Conservation (phyloP, 2,888 invertebrate species). For the Nycteola revayana region DNA sequence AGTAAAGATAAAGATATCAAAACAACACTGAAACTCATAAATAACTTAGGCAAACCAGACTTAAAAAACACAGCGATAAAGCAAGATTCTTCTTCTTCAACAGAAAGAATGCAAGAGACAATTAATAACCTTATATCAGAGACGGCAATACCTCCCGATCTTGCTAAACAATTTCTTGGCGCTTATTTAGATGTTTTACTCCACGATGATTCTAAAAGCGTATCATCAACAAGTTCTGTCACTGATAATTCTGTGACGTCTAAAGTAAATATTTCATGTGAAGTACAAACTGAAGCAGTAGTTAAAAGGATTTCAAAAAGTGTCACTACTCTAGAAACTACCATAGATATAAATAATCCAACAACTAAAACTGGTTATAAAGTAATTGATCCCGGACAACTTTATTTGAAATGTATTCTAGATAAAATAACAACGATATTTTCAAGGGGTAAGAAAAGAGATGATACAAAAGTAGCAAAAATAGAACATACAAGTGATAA, state of each 20-base stretch:
- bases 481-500: slow-evolving; percentile 14
- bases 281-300: slow-evolving; percentile 54
- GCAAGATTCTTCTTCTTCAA: slow-evolving; percentile 48
- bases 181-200: slow-evolving; percentile 58
- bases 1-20: slow-evolving; percentile 56
- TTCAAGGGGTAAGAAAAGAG: slow-evolving; percentile 36
- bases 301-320: slow-evolving; percentile 51
- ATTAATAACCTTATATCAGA: slow-evolving; percentile 60
- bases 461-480: slow-evolving; percentile 6
- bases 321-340: slow-evolving; percentile 37
- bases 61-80: slow-evolving; percentile 14
- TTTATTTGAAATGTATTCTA: slow-evolving; percentile 54
- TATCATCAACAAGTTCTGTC: slow-evolving; percentile 36
- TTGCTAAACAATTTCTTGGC: slow-evolving; percentile 58
- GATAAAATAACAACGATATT: slow-evolving; percentile 60
- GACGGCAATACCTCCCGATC: slow-evolving; percentile 46
- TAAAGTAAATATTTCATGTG: slow-evolving; percentile 33
- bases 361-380: slow-evolving; percentile 15
- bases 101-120: slow-evolving; percentile 58
- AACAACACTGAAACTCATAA: slow-evolving; percentile 56
- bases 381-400: slow-evolving; percentile 43
- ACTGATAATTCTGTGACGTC: slow-evolving; percentile 33
- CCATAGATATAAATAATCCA: slow-evolving; percentile 12
- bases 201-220: slow-evolving; percentile 37
- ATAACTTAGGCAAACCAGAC: slow-evolving; percentile 44